Conservation (phyloP, 2,113 vertebrate genomes). For the Triplophysa tibetana region DNA sequence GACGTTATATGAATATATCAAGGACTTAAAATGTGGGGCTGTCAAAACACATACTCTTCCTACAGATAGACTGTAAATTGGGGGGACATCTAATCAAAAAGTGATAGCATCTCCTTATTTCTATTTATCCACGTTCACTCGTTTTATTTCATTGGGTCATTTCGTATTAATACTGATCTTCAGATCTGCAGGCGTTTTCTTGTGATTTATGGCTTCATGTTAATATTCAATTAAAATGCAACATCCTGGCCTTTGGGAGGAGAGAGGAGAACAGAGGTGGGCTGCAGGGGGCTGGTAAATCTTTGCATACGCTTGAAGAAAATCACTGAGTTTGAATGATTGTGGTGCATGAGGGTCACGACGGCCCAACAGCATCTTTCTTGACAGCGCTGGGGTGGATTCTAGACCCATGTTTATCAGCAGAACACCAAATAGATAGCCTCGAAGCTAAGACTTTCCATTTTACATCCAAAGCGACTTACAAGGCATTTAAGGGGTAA, state of each 20-base stretch:
- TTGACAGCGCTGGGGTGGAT: background rate
- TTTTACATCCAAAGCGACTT: no score
- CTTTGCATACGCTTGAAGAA: slow-evolving; percentile 20
- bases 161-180: slow-evolving; percentile 24
- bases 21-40: slow-evolving; percentile 13
- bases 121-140: slow-evolving; percentile 3
- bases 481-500: no score
- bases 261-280: slow-evolving; percentile 2
- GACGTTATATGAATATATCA: background rate
- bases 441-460: no score
- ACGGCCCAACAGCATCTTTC: background rate
- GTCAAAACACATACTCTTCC: background rate
- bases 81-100: slow-evolving; percentile 30
- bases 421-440: no score
- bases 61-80: slow-evolving; percentile 21
- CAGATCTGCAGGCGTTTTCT: slow-evolving; percentile 15
- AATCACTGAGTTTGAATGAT: slow-evolving; percentile 9
- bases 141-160: slow-evolving; percentile 40
- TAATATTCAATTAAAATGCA: slow-evolving; percentile 52
- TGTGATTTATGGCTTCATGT: slow-evolving; percentile 53
- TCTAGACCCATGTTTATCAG: no score
- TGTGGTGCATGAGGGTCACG: background rate
- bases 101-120: slow-evolving; percentile 20
- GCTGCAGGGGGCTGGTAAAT: background rate
- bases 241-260: slow-evolving; percentile 38